Base-by-base conservation (phyloP, 1,140 invertebrate species). In the Laupala kohalensis region DNA sequence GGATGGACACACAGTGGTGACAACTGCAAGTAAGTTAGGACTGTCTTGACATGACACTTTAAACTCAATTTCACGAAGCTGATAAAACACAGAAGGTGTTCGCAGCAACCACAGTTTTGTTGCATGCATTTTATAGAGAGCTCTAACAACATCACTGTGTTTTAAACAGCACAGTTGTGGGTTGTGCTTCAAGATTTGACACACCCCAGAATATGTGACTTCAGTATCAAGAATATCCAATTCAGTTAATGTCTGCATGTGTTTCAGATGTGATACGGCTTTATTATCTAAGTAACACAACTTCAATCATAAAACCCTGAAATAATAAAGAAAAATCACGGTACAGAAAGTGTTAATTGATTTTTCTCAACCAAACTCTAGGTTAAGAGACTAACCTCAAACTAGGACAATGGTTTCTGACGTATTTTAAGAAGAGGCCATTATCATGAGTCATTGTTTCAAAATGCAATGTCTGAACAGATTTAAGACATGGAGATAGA, bases 271-370 rank as follows among this genome's bases (percentile, higher is more conserved):
- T 26, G 19, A 63, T 12, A 74, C 25, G 6, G 71, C 71, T 64
- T 74, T 74, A 29, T 74, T 71, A 64, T 67, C 73, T 64, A 74
- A 37, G 69, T 69, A 73, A 68, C 73, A 74, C 19, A 68, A 67
- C 25, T 70, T 74, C 71, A 74, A 69, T 5, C 67, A 28, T 15
- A 74, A 68, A n/a, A 69, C 67, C 64, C 73, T 74, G 66, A 30
- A 71, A 62, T 13, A 70, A 68, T n/a, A n/a, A n/a, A n/a, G n/a
- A n/a, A n/a, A n/a, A n/a, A n/a, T n/a, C n/a, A n/a, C n/a, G n/a
- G n/a, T n/a, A n/a, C 28, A 30, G 15, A 29, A 12, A 69, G n/a
- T n/a, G 25, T 30, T 15, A 67, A 5, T 19, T 12, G 27, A n/a
- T n/a, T n/a, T n/a, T n/a, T n/a, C n/a, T n/a, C n/a, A 28, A 70